phyloP scores from a whole-genome alignment of 2,888 invertebrate genomes.

The Orgyia antiqua region DNA sequence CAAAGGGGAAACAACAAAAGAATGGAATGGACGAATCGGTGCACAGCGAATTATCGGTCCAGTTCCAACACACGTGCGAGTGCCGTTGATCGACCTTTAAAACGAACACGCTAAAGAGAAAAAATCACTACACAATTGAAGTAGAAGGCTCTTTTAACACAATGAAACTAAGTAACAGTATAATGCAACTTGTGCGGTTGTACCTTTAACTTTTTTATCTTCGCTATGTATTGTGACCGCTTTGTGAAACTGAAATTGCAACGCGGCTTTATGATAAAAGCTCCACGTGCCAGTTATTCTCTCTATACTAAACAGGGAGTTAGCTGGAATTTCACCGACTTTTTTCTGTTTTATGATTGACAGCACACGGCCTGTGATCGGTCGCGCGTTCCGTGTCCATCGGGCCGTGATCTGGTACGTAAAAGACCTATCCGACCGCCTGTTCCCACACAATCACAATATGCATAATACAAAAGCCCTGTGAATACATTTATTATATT shows the following conservation, averaged over 20 bases:
- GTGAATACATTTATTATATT: slow-evolving; percentile 42
- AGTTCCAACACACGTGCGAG: slow-evolving; percentile 48
- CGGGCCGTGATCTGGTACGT: slow-evolving; percentile 62
- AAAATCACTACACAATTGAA: slow-evolving; percentile 17
- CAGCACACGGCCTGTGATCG: slow-evolving; percentile 71
- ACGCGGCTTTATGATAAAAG: slow-evolving; percentile 43
- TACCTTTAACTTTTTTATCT: slow-evolving; percentile 22
- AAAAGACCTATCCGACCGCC: slow-evolving; percentile 51
- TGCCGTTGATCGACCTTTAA: slow-evolving; percentile 48
- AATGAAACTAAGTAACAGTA: slow-evolving; percentile 27
- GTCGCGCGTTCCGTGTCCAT: slow-evolving; percentile 68
- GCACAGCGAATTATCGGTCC: slow-evolving; percentile 57
- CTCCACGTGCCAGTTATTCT: slow-evolving; percentile 33
- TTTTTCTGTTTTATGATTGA: slow-evolving; percentile 75
- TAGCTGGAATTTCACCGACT: slow-evolving; percentile 58
- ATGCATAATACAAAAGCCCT: slow-evolving; percentile 52
- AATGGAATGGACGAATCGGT: slow-evolving; percentile 62
- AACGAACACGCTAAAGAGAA: slow-evolving; percentile 47
- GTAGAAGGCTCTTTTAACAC: slow-evolving; percentile 22
- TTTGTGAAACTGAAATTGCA: slow-evolving; percentile 45
- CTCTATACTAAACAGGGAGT: slow-evolving; percentile 56
- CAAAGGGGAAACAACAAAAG: slow-evolving; percentile 71
- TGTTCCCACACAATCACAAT: slow-evolving; percentile 51
- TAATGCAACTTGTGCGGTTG: slow-evolving; percentile 21
- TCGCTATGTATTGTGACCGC: slow-evolving; percentile 41